Base-by-base conservation (phyloP, 2,797 vertebrate species). In the Spondyliosoma cantharus region DNA sequence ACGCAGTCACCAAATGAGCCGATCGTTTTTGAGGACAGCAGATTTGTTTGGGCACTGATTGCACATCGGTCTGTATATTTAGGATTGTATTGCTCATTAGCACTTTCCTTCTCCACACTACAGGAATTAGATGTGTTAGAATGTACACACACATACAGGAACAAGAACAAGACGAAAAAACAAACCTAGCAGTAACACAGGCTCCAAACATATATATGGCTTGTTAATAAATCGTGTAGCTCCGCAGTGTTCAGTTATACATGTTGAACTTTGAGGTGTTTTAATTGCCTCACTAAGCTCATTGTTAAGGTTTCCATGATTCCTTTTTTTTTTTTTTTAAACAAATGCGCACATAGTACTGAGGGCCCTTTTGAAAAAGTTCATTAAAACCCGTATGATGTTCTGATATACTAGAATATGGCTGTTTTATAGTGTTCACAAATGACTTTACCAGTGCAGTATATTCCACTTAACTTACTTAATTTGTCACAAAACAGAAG, bases 391-490 rank as follows among this genome's bases (percentile, higher is more conserved):
- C 25, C 1, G 0, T 16, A 29, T 45, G 29, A 45, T 56, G 16
- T 22, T 46, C 1, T 57, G 59, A 49, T 53, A 56, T 11, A 76
- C 52, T 3, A 43, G n/a, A 76, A 83, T 25, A 61, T 16, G 11
- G 49, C 49, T 29, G 32, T 71, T 89, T 82, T 77, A 84, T 71
- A 72, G 56, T 50, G 16, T 58, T 79, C 58, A 64, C 29, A 76
- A 78, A 86, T 67, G 8, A 49, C 45, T 77, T 78, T 85, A 68
- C 80, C 81, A 86, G 75, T 16, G 9, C 45, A 19, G 8, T 67
- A 25, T 70, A 32, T 76, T 77, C 59, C 53, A 76, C 53, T 71
- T 68, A 56, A 78, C 19, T 60, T 50, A 29, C 5, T 82, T 86
- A 67, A 86, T 76, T 68, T 65, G 19, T 71, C 29, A 53, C 22